Conservation (phyloP, 2,113 vertebrate genomes). For the Ochotona princeps region DNA sequence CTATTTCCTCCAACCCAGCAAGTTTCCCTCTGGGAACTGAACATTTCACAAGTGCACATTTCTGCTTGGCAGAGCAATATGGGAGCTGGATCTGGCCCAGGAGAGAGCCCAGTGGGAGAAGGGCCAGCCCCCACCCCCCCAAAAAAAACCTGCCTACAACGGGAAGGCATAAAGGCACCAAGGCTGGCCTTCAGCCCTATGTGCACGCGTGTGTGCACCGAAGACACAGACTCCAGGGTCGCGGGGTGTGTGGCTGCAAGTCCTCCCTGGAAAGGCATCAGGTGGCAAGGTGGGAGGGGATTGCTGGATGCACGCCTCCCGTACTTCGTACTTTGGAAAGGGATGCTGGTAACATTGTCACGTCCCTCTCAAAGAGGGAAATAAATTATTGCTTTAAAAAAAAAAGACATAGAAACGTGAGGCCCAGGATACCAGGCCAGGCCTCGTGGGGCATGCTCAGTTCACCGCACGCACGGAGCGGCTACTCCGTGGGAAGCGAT, state of each 20-base stretch:
- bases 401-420: background rate
- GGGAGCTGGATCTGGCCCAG: constrained; percentile 37
- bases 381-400: constrained; percentile 93
- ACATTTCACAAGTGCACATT: constrained; percentile 52
- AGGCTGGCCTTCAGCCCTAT: background rate
- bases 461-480: constrained; percentile 92
- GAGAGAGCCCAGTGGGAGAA: constrained; percentile 32
- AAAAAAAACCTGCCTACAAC: background rate
- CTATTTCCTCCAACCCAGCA: constrained; percentile 60
- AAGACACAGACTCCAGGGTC: constrained; percentile 21
- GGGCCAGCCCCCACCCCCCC: constrained; percentile 37
- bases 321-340: background rate
- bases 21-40: constrained; percentile 51
- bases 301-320: constrained; percentile 9
- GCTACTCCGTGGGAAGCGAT: constrained; percentile 97
- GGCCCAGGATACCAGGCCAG: too few species aligned
- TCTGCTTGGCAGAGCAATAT: constrained; percentile 34
- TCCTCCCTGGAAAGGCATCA: background rate
- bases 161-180: constrained; percentile 30
- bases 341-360: constrained; percentile 69
- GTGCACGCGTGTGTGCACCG: too few species aligned
- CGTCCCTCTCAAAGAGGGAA: constrained; percentile 81
- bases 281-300: background rate
- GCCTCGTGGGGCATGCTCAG: constrained; percentile 83
- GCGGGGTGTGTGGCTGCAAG: background rate